Base-by-base conservation (phyloP, 2,113 vertebrate species). In the Semnopithecus entellus region DNA sequence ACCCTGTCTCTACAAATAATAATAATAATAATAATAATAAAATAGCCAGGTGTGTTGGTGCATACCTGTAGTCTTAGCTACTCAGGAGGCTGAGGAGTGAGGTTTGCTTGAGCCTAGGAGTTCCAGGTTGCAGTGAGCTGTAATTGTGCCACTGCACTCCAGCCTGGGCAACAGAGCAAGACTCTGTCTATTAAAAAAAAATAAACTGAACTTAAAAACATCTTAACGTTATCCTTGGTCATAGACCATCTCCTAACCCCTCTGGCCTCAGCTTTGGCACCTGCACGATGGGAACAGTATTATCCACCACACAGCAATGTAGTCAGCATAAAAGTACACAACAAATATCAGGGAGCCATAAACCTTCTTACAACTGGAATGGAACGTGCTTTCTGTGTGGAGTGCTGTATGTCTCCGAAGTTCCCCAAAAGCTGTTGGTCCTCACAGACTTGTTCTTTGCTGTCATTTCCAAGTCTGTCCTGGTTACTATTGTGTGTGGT, bases 401-500 rank as follows among this genome's bases (percentile, higher is more conserved):
- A 79, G 64, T 3, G 40, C 45, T 20, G 1, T 2, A 35, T 18
- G 14, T 25, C 38, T 80, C 16, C 20, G 43, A 82, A 66, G 70
- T 40, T 27, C 30, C 66, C 13, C 0, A 66, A 16, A 35, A 50
- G 59, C 52, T 43, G 25, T 30, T 17, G 20, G 9, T 35, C 64
- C 45, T 85, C 72, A 25, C 1, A n/a, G 16, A 52, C 32, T 50
- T 23, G 9, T 73, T 80, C 86, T 38, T 86, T 13, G 12, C 17
- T 64, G 7, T 18, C 13, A 18, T 88, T 84, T 84, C 27, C 17
- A 52, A 27, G 32, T 76, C 72, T 72, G 48, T 45, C 45, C 80
- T 64, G 16, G 82, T 90, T 92, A 89, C 52, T 92, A 38, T 88
- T 92, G 55, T 91, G n/a, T 84, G 75, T 38, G 64, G 83, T 61